phyloP scores from a whole-genome alignment of 2,113 vertebrate species.

The Redunca redunca region DNA sequence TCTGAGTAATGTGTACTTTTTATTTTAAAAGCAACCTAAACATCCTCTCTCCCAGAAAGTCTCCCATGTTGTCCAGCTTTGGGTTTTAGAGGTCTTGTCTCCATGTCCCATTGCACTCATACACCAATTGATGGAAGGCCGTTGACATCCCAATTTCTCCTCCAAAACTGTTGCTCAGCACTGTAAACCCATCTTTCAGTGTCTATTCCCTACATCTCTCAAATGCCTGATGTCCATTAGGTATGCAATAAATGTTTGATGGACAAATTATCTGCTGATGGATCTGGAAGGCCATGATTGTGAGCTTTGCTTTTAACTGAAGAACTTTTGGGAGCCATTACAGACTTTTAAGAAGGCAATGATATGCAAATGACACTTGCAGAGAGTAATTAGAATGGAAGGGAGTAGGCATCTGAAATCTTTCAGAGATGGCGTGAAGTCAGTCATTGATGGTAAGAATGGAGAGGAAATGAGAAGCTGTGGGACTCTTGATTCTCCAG shows the following conservation, averaged over 20 bases:
- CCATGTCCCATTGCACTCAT: neutral
- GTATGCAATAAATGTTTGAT: neutral
- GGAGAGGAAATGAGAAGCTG: neutral
- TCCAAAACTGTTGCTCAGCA: neutral
- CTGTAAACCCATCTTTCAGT: neutral
- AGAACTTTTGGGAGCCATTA: neutral
- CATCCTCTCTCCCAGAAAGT: neutral
- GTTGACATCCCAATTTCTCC: neutral
- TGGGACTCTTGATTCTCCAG: neutral
- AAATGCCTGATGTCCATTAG: neutral
- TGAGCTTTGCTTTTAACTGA: slow-evolving; percentile 17
- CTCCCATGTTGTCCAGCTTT: neutral
- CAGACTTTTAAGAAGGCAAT: neutral
- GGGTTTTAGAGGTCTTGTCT: neutral
- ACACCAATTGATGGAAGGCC: neutral
- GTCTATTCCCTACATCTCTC: neutral
- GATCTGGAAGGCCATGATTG: neutral
- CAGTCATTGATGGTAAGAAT: neutral
- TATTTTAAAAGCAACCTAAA: neutral
- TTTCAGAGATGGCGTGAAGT: neutral
- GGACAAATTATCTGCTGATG: neutral
- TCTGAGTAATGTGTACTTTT: neutral
- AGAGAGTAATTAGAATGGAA: neutral
- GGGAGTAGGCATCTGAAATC: neutral
- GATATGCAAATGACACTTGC: neutral